Conservation (phyloP, 1,140 invertebrate genomes). For the Cotesia glomerata region DNA sequence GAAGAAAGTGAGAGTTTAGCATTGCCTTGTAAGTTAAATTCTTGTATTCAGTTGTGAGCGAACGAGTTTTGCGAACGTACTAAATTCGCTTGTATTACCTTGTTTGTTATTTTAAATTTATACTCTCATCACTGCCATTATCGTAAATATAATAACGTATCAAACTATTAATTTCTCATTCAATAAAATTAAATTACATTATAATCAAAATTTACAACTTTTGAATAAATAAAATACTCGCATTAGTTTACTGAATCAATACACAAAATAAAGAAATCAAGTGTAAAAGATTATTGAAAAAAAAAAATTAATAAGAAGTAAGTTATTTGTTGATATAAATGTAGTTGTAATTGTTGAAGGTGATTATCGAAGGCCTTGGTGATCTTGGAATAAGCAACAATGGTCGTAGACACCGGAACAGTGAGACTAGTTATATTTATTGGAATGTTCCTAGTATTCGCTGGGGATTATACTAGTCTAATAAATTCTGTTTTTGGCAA, state of each 20-base stretch:
- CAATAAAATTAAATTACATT: too few relatives aligned
- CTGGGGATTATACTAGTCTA: conserved; percentile 55
- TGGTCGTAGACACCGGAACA: conserved; percentile 57
- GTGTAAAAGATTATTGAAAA: too few relatives aligned
- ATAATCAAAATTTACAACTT: too few relatives aligned
- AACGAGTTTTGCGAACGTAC: conserved; percentile 12
- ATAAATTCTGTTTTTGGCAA: conserved; percentile 55
- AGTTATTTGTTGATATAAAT: not conserved
- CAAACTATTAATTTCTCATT: too few relatives aligned
- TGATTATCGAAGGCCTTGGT: conserved; percentile 5
- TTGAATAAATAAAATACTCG: too few relatives aligned
- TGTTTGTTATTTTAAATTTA: not conserved
- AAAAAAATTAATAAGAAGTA: too few relatives aligned
- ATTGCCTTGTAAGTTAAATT: not conserved
- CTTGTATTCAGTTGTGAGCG: conserved; percentile 14
- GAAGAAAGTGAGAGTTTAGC: conserved; percentile 54
- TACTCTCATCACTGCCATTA: too few relatives aligned
- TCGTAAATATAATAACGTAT: too few relatives aligned
- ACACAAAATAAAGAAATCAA: too few relatives aligned
- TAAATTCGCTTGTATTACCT: conserved; percentile 2
- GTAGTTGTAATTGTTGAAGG: not conserved
- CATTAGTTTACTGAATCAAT: too few relatives aligned
- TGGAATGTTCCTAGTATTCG: conserved; percentile 59
- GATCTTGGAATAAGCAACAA: conserved; percentile 26
- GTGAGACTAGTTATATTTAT: conserved; percentile 59